phyloP scores from a whole-genome alignment of 2,888 invertebrate species.

The Scotopteryx bipunctaria region DNA sequence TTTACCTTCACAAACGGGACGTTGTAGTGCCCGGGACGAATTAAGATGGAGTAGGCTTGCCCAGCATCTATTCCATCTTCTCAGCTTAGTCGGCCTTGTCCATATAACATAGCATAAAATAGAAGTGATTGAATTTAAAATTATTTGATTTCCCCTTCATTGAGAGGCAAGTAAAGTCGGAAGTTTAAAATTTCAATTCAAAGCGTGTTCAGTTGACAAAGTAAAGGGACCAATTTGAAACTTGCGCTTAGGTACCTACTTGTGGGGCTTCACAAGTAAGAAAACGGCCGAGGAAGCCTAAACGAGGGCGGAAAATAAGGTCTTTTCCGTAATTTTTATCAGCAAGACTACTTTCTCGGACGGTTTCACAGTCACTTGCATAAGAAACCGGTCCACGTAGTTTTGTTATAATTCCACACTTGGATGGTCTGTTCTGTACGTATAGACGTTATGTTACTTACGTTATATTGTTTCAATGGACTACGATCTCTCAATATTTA shows the following conservation, averaged over 20 bases:
- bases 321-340: conserved; percentile 41
- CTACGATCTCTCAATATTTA: neutral
- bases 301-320: conserved; percentile 32
- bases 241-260: neutral
- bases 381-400: conserved; percentile 37
- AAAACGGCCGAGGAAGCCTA: conserved; percentile 16
- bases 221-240: neutral
- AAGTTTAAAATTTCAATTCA: neutral
- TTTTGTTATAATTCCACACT: conserved; percentile 36
- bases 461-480: conserved; percentile 5
- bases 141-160: too few species aligned
- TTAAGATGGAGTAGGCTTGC: too few species aligned
- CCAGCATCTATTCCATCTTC: too few species aligned
- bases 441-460: neutral
- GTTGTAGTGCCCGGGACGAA: too few species aligned
- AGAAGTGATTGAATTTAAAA: too few species aligned
- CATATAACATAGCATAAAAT: too few species aligned
- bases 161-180: neutral
- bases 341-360: conserved; percentile 40
- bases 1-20: too few species aligned
- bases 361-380: conserved; percentile 40
- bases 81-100: too few species aligned
- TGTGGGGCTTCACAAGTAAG: conserved; percentile 4
- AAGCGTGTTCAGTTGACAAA: neutral
- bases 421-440: conserved; percentile 7